Base-by-base conservation (phyloP, 2,888 invertebrate species). In the Drosophila dives region DNA sequence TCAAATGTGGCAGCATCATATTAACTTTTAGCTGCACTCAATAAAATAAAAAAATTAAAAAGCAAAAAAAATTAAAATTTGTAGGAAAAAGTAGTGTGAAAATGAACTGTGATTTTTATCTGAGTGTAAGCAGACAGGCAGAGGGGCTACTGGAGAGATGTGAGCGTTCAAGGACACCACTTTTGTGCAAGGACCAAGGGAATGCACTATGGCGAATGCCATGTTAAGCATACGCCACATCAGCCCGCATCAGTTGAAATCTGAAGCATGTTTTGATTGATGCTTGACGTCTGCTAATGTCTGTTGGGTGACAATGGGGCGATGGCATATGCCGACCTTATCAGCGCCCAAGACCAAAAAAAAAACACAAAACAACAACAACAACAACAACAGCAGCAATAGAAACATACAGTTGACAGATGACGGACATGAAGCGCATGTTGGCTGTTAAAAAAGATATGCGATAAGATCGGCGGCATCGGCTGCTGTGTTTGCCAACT, bases 381-480 rank as follows among this genome's bases (percentile, higher is more conserved):
- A 29, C n/a, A 55, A 51, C 17, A 12, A 45, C 17, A 36, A 45
- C n/a, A 17, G 17, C 17, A 55, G 26, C 20, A 56, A 58, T 17
- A 63, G 49, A 23, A 62, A 42, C 15, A 29, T 54, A 38, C 33
- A 32, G 32, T 29, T 62, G 67, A 68, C 56, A 40, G 29, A 11
- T 76, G 77, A 76, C 58, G 63, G 70, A 77, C 69, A 50, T 69
- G 49, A 53, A 48, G 32, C 58, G 70, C 58, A 63, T 84, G 84
- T 81, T 84, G 80, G 75, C 82, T 55, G 61, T 40, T 23, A 42
- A 29, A 42, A 29, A 59, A 71, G 81, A 79, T 77, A 83, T 75
- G 78, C 78, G 83, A 83, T 83, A 83, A 83, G 86, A 86, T 86
- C 80, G 42, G 29, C 66, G 62, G 17, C 66, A 70, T 49, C 68